A percentile compares a stretch with the other conserved stretches of the same genome.
Evolutionary conservation across 2,888 invertebrate species (phyloP).

Genomic region (Sympetrum striolatum): DNA sequence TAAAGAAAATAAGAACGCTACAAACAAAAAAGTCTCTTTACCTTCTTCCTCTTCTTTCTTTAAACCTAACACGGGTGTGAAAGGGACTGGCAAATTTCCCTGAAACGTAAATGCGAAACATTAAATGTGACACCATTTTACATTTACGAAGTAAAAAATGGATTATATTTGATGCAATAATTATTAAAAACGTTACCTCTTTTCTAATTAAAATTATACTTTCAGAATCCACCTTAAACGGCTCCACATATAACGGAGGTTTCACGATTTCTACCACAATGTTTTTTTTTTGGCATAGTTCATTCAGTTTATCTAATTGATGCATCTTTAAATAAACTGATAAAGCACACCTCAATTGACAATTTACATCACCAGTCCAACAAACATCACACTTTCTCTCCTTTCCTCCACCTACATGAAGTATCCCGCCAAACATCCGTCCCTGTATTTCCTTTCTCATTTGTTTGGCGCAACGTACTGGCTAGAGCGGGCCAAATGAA

Average conservation of each 20-base stretch:
- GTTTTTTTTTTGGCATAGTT: background rate
- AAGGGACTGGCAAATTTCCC: background rate
- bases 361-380: background rate
- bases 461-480: too few species aligned
- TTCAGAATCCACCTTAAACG: background rate
- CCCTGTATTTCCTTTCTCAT: too few species aligned
- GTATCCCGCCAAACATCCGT: background rate
- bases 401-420: background rate
- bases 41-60: conserved; percentile 13
- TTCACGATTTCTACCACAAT: background rate
- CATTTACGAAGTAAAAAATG: background rate
- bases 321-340: background rate
- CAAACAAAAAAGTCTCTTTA: background rate
- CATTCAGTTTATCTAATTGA: background rate
- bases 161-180: background rate
- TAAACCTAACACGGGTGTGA: background rate
- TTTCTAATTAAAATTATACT: background rate
- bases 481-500: too few species aligned
- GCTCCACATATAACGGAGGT: background rate
- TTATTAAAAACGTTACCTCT: background rate
- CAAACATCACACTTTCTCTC: too few species aligned
- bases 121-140: too few species aligned
- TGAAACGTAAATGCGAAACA: background rate
- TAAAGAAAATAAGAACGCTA: background rate
- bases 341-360: too few species aligned